Evolutionary conservation across 2,888 invertebrate species (phyloP).

Genomic region (Ophioninae sp.): DNA sequence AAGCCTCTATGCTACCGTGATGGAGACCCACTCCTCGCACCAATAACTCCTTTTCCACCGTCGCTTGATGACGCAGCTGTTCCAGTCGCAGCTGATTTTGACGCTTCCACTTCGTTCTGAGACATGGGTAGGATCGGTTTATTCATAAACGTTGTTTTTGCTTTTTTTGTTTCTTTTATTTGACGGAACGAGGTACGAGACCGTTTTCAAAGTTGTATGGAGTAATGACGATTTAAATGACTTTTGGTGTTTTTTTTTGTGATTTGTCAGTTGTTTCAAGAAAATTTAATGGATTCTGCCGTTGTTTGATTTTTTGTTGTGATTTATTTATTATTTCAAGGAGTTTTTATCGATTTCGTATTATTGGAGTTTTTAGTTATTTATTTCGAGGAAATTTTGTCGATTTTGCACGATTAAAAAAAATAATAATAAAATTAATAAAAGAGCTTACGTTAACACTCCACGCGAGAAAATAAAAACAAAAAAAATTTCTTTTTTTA

Average conservation of each 20-base stretch:
- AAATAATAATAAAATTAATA: no score
- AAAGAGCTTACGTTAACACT: not conserved
- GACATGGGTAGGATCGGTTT: constrained; percentile 40
- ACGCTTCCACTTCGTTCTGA: constrained; percentile 93
- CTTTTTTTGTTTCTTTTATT: not conserved
- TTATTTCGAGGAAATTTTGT: no score
- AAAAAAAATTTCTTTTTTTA: no score
- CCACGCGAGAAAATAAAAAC: not conserved
- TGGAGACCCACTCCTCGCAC: constrained; percentile 79
- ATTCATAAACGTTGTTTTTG: not conserved
- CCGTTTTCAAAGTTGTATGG: no score
- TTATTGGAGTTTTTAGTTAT: not conserved
- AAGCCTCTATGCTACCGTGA: constrained; percentile 76
- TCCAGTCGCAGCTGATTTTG: constrained; percentile 94
- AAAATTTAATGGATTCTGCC: no score
- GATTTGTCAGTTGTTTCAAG: no score
- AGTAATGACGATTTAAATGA: no score
- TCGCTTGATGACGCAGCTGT: constrained; percentile 92
- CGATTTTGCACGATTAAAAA: no score
- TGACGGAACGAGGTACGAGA: not conserved
- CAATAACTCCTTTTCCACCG: constrained; percentile 87
- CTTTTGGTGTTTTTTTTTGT: no score
- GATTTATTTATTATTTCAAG: not conserved
- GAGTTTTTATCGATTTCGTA: not conserved
- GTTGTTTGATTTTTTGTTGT: no score